phyloP scores from a whole-genome alignment of 2,797 vertebrate genomes.

The Cyclura pinguis region DNA sequence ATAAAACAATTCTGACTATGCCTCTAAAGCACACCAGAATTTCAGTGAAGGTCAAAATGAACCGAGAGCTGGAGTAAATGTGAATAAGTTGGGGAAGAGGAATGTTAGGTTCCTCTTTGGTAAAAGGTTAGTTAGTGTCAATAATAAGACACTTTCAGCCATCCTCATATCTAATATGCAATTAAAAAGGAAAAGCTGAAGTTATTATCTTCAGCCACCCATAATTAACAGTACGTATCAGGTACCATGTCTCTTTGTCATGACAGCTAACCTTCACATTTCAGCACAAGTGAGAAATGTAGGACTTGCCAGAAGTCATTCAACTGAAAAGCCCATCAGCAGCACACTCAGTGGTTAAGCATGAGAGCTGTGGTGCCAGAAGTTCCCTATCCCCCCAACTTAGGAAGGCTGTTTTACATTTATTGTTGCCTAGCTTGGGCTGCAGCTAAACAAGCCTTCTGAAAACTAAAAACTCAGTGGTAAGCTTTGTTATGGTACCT shows the following conservation, averaged over 20 bases:
- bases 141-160: not conserved
- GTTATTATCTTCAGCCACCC: not conserved
- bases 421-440: not conserved
- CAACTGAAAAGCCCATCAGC: too few relatives aligned
- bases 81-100: not conserved
- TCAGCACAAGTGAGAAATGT: not conserved
- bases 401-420: not conserved
- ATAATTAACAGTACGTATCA: not conserved
- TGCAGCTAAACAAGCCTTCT: not conserved
- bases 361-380: not conserved
- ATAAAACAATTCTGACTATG: not conserved
- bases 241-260: not conserved
- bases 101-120: not conserved
- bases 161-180: not conserved
- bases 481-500: accelerated
- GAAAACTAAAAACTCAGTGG: accelerated
- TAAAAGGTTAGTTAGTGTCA: not conserved
- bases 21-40: conserved; percentile 2
- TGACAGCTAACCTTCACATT: not conserved
- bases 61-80: not conserved
- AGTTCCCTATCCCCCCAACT: not conserved
- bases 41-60: not conserved
- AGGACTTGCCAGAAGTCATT: too few relatives aligned
- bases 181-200: not conserved
- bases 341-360: not conserved